These are phyloP conservation scores for Ceratina japonica DNA, from an alignment of 1,140 invertebrate species.

Conservation along the genomic window DNA sequence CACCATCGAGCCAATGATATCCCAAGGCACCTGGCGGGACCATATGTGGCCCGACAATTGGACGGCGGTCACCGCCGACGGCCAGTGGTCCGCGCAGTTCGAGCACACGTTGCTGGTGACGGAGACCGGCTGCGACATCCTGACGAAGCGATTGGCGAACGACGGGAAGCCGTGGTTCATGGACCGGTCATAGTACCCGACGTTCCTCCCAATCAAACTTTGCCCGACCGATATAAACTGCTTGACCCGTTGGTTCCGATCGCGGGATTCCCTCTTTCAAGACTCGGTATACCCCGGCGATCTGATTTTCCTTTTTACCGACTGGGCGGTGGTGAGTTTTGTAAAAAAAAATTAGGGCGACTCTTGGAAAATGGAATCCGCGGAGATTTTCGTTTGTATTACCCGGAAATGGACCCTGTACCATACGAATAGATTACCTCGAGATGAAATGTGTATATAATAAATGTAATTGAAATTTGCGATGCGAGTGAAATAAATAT, in stretches of 20 bases:
- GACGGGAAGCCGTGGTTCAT: conserved; percentile 93
- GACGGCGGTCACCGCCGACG: conserved; percentile 98
- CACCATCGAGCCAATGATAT: conserved; percentile 95
- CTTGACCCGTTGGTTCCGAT: conserved; percentile 19
- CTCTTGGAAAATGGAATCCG: conserved; percentile 6
- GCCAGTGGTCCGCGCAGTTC: conserved; percentile 97
- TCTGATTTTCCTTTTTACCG: not conserved
- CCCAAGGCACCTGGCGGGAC: conserved; percentile 88
- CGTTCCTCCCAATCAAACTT: too few relatives aligned
- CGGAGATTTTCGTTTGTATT: conserved; percentile 36
- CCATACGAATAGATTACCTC: conserved; percentile 38
- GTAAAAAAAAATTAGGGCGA: not conserved
- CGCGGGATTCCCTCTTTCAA: conserved; percentile 16
- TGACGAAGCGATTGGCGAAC: conserved; percentile 88
- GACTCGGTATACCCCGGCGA: not conserved
- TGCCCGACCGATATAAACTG: not conserved
- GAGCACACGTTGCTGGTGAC: conserved; percentile 99
- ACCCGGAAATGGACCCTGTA: conserved; percentile 19
- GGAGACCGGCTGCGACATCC: conserved; percentile 96
- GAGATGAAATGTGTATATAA: conserved; percentile 42
- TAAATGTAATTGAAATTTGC: conserved; percentile 35
- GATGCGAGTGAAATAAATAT: conserved; percentile 45
- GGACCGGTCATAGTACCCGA: conserved; percentile 84
- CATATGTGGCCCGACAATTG: conserved; percentile 98
- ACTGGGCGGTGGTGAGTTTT: conserved; percentile 7